Conservation (phyloP, 2,797 vertebrate species). For the Danio tinwini region DNA sequence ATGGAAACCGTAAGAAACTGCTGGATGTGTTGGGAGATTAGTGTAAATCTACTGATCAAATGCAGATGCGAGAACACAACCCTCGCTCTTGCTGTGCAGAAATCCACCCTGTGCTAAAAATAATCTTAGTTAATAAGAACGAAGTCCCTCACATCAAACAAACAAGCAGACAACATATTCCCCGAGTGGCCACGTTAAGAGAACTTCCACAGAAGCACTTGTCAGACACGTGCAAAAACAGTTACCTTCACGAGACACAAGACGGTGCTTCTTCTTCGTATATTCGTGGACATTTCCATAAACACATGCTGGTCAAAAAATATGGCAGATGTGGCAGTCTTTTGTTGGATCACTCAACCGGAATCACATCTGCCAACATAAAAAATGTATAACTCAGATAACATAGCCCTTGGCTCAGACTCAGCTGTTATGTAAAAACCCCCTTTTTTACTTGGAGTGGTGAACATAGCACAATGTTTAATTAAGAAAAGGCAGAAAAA, state of each 20-base stretch:
- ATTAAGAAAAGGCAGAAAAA: not conserved
- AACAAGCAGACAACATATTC: not conserved
- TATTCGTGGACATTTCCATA: not conserved
- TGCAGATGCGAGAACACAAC: not conserved
- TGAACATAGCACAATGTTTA: not conserved
- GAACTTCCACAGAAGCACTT: slow-evolving; percentile 5
- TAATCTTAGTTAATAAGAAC: not conserved
- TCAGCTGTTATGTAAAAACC: not conserved
- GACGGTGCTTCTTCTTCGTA: not conserved
- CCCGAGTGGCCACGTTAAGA: not conserved
- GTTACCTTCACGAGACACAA: not conserved
- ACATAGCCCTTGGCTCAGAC: not conserved
- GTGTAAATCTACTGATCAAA: not conserved
- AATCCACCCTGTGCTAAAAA: slow-evolving; percentile 3
- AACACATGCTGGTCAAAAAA: slow-evolving; percentile 1
- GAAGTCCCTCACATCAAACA: not conserved
- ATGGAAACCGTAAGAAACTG: not conserved
- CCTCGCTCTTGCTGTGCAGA: slow-evolving; percentile 14
- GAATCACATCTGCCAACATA: slow-evolving; percentile 29
- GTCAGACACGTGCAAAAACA: slow-evolving; percentile 22
- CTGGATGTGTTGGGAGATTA: not conserved
- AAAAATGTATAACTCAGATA: slow-evolving; percentile 13
- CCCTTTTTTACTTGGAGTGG: not conserved
- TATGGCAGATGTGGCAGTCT: not conserved
- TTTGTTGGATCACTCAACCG: slow-evolving; percentile 21